phyloP scores from a whole-genome alignment of 2,797 vertebrate species.

The Apogon hyalosoma region DNA sequence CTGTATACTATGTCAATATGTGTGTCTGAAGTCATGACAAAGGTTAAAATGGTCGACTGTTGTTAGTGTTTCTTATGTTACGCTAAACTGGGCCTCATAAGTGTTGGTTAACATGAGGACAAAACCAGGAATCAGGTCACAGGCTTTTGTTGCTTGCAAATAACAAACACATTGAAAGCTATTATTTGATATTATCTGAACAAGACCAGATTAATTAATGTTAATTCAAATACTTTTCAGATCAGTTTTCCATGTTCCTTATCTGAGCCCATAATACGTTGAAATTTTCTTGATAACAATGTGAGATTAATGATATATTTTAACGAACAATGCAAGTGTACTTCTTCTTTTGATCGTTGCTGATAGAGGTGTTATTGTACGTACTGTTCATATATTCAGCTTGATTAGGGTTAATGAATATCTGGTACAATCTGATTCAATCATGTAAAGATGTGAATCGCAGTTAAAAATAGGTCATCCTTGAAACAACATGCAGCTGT shows the following conservation, averaged over 20 bases:
- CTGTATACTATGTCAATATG: neutral
- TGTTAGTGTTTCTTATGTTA: neutral
- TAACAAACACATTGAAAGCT: neutral
- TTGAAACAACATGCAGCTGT: constrained; percentile 62
- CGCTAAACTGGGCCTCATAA: neutral
- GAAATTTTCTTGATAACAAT: constrained; percentile 12
- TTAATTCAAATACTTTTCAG: neutral
- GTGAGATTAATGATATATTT: constrained; percentile 11
- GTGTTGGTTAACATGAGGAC: neutral
- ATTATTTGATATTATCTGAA: neutral
- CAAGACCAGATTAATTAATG: neutral
- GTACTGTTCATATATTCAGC: neutral
- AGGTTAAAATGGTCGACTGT: constrained; percentile 7
- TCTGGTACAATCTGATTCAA: constrained; percentile 63
- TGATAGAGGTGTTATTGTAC: neutral
- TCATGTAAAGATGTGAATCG: constrained; percentile 65
- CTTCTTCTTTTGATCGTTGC: constrained; percentile 6
- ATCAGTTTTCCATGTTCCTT: constrained; percentile 8
- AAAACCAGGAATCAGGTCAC: neutral
- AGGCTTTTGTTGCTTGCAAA: constrained; percentile 1
- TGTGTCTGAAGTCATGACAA: neutral
- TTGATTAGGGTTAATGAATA: constrained; percentile 48
- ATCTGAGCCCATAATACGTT: constrained; percentile 7
- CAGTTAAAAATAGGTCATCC: constrained; percentile 67
- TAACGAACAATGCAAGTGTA: constrained; percentile 7